These are phyloP conservation scores for Brassicogethes aeneus DNA, from an alignment of 2,888 invertebrate genomes.

Conservation along the genomic window DNA sequence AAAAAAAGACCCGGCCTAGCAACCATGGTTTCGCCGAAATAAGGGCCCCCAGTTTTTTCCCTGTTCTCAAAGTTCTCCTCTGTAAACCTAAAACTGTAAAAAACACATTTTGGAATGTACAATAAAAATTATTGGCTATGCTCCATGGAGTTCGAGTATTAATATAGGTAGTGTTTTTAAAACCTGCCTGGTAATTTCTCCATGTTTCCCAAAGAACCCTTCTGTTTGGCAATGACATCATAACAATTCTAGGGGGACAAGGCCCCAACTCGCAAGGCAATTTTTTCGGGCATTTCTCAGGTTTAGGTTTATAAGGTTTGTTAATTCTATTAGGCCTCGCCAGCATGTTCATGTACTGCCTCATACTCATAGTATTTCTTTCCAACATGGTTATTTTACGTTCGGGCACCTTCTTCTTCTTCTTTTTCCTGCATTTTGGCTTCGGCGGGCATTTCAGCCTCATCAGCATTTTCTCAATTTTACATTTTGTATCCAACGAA, in stretches of 20 bases:
- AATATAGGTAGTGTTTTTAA: too few species aligned
- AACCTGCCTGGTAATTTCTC: conserved; percentile 28
- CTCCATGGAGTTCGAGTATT: conserved; percentile 1
- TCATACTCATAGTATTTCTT: conserved; percentile 22
- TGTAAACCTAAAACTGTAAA: too few species aligned
- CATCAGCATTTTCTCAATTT: neutral
- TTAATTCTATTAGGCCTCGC: conserved; percentile 20
- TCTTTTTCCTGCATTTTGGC: neutral
- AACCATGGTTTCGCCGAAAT: too few species aligned
- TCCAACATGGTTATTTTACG: conserved; percentile 19
- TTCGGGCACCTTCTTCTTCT: neutral
- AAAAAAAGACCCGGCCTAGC: too few species aligned
- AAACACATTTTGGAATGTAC: too few species aligned
- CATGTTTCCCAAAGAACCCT: conserved; percentile 27
- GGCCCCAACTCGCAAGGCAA: conserved; percentile 8
- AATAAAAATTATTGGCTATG: too few species aligned
- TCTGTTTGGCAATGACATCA: conserved; percentile 30
- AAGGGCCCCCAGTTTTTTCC: too few species aligned
- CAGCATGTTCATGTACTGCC: conserved; percentile 25
- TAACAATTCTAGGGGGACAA: conserved; percentile 29
- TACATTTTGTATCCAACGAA: neutral
- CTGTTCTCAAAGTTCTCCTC: too few species aligned
- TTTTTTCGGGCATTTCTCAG: conserved; percentile 1
- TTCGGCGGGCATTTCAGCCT: neutral
- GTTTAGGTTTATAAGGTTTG: neutral